A percentile compares a stretch with the other conserved stretches of the same genome.
Evolutionary conservation across 2,113 vertebrate species (phyloP).

Genomic region (Noctilio leporinus): DNA sequence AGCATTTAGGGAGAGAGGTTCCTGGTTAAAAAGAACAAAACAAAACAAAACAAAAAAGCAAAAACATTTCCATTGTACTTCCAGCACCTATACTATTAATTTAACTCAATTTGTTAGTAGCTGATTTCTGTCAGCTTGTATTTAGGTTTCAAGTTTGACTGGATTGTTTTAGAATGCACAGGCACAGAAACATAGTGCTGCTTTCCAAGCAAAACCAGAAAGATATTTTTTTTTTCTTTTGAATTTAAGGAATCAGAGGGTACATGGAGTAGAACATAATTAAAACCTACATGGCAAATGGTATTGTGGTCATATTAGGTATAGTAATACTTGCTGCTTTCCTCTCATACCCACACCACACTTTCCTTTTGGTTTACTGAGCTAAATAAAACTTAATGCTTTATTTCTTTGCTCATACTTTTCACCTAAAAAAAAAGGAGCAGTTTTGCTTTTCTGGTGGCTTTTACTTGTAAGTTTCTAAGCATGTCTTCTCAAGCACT

Average conservation of each 20-base stretch:
- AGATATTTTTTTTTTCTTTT: slow-evolving; percentile 33
- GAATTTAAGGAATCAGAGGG: slow-evolving; percentile 48
- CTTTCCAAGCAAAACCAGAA: slow-evolving; percentile 61
- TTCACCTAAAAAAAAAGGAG: slow-evolving; percentile 26
- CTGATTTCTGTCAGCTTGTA: slow-evolving; percentile 47
- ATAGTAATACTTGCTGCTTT: not conserved
- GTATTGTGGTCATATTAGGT: not conserved
- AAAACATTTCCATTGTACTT: not conserved
- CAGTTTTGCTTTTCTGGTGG: slow-evolving; percentile 16
- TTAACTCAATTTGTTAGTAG: slow-evolving; percentile 62
- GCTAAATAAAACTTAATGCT: slow-evolving; percentile 23
- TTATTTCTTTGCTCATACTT: slow-evolving; percentile 3
- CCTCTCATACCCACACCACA: not conserved
- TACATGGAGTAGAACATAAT: not conserved
- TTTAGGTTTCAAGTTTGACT: slow-evolving; percentile 44
- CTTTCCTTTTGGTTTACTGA: not conserved
- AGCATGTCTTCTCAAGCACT: not conserved
- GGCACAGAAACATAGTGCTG: not conserved
- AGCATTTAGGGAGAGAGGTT: not conserved
- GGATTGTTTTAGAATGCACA: slow-evolving; percentile 35
- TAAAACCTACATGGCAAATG: not conserved
- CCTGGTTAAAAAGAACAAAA: not conserved
- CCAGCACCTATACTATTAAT: slow-evolving; percentile 51
- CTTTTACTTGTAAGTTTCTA: slow-evolving; percentile 1
- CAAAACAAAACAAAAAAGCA: too few relatives aligned